Evolutionary conservation across 2,113 vertebrate genomes (phyloP), one percentile per base, ranked within the genome.

Genomic region (Eulacestoma nigropectus): DNA sequence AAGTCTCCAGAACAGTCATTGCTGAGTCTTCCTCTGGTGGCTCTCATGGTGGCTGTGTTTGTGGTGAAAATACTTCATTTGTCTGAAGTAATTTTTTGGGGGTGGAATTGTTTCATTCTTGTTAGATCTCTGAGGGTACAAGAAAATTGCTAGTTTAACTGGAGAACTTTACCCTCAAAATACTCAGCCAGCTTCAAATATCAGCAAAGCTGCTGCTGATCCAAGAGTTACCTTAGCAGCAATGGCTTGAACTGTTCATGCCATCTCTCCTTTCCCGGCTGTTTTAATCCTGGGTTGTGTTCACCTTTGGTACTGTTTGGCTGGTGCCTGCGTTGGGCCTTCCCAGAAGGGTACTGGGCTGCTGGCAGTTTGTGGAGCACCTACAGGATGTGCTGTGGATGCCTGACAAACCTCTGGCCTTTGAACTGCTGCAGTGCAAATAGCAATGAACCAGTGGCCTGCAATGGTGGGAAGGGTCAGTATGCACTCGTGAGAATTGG

Each of bases 401-500:
- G 16, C 6, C 47, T 41, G 52, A 35, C 33, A 13, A 16, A n/a
- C 9, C 37, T 59, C 7, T 26, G 67, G 11, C 72, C 35, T 72
- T 52, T 37, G 53, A 41, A 16, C 7, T 69, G 35, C 11, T 19
- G 23, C 27, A 35, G 6, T 33, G 37, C 20, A 29, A n/a, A 14
- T 0, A 23, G 42, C 9, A 3, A 2, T 16, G 25, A 20, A 22
- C 14, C 5, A 16, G 29, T 12, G 33, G 18, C 11, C 21, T 3
- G 6, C 52, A 47, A 5, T 8, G 13, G 19, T 13, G 60, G 33
- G 35, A 35, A 9, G 35, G 33, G 8, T 72, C 53, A 32, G 9
- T 4, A 1, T 41, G 39, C 30, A 39, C 33, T 5, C 0, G 0
- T 27, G 11, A 13, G 26, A 37, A 25, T 5, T 63, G 26, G 9